Evolutionary conservation across 2,797 vertebrate genomes (phyloP), one percentile per base, ranked within the genome.

Genomic region (Macropus fuliginosus): DNA sequence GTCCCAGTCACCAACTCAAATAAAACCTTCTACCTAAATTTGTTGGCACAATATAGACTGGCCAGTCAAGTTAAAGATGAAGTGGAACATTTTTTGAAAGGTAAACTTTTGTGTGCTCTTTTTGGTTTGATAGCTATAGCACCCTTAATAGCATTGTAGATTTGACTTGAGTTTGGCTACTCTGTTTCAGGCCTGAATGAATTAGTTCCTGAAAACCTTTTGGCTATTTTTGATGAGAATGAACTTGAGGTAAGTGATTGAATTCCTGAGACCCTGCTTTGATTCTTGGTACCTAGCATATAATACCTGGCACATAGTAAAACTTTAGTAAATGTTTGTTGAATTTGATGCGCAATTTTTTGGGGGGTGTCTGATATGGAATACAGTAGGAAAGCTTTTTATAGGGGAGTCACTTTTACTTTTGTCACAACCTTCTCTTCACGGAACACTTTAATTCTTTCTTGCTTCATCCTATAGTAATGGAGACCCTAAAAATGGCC

Each of bases 151-250:
- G 0, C 50, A 0, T 13, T 92, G 10, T 50, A 4, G 57, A 0
- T 27, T 29, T 96, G 92, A 81, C 62, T 94, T 92, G 97, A 97
- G 92, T 54, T 96, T 34, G 91, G 56, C 55, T 97, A 8, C 95
- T 98, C 91, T 97, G 96, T 98, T 98, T 96, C 98, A 99, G 99
- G 99, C 98, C 99, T 99, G 97, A 99, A 99, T 55, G 99, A 99
- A 95, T 98, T 99, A 93, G 99, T 99, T 98, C 99, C 99, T 97
- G 99, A 99, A 98, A 99, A 99, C 97, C 99, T 99, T 96, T 98
- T 99, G 96, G 99, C 99, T 98, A 99, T 99, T 99, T 99, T 99
- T 99, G 99, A 99, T 99, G 99, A 99, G 98, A 99, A 99, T 96
- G 99, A 99, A 97, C 98, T 99, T 97, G 99, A 99, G 99, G 99